Conservation (phyloP, 2,797 vertebrate genomes). For the Hyperoplus immaculatus region DNA sequence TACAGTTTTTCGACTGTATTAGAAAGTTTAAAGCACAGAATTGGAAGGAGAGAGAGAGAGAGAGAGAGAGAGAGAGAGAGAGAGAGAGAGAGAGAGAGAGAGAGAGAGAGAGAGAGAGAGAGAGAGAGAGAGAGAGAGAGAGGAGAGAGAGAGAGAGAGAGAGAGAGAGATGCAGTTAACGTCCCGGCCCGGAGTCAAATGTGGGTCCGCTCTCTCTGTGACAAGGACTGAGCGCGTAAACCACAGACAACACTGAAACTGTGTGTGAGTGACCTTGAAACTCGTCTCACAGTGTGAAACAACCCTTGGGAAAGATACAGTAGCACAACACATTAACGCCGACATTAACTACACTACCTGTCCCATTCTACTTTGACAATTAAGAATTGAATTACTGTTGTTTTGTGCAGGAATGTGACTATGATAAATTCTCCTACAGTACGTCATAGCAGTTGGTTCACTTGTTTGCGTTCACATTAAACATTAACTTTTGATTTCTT, state of each 20-base stretch:
- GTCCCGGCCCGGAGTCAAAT: constrained; percentile 7
- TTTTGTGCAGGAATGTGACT: constrained; percentile 12
- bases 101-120: no score
- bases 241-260: neutral
- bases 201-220: constrained; percentile 12
- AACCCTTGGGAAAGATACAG: constrained; percentile 28
- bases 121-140: no score
- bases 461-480: constrained; percentile 63
- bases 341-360: constrained; percentile 27
- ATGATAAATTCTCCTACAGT: neutral
- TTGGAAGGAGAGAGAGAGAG: no score
- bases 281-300: constrained; percentile 31
- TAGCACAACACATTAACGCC: constrained; percentile 13
- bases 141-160: no score
- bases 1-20: no score
- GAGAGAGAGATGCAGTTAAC: no score
- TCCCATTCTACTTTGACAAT: constrained; percentile 25
- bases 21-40: no score
- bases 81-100: no score
- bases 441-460: constrained; percentile 14
- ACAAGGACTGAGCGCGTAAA: constrained; percentile 42
- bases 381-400: constrained; percentile 54
- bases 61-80: no score
- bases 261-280: constrained; percentile 43
- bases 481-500: constrained; percentile 62